Evolutionary conservation across 92 coral and sea anemone genomes (phyloP), one percentile per base, ranked within the genome.

Genomic region (Parazoanthus darwini): DNA sequence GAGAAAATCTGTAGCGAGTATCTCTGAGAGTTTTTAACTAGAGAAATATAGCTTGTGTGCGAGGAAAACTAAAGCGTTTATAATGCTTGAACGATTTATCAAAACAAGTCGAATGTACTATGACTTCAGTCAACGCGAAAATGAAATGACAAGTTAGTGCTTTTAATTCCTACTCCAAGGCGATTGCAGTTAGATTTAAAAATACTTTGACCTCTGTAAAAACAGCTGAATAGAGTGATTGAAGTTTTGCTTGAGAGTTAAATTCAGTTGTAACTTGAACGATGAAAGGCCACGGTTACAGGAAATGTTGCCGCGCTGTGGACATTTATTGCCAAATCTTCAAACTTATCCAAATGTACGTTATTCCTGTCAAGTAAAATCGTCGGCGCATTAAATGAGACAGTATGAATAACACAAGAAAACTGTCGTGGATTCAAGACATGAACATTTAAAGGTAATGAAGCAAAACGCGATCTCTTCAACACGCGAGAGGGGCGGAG

Each of bases 401-500:
- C 79, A 84, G 42, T 43, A 36, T 8, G 36, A 35, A 54, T 3
- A 71, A 14, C 70, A 73, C 46, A 54, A 84, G 66, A 65, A 82
- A 84, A 38, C 29, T 84, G 77, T 68, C 79, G 29, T 23, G 39
- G 25, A 84, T 43, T 25, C 5, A 8, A 33, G 67, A 80, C 38
- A 36, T 46, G 36, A 71, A 71, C 63, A 84, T 72, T 66, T 16
- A 73, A 42, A 82, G 87, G 78, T 70, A 84, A 29, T 84, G 87
- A 48, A 84, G 87, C 87, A 84, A 72, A 84, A 71, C 87, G 78
- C 74, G 87, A 70, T 84, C 74, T 84, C 79, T 83, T 71, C 87
- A 70, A 84, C 79, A 84, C 87, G 87, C 87, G 87, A 71, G 38
- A 68, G 43, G 86, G 87, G 87, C 87, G 87, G 87, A 84, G 87